phyloP scores from a whole-genome alignment of 2,888 invertebrate species.

The Sinodicranocentrus sp. region DNA sequence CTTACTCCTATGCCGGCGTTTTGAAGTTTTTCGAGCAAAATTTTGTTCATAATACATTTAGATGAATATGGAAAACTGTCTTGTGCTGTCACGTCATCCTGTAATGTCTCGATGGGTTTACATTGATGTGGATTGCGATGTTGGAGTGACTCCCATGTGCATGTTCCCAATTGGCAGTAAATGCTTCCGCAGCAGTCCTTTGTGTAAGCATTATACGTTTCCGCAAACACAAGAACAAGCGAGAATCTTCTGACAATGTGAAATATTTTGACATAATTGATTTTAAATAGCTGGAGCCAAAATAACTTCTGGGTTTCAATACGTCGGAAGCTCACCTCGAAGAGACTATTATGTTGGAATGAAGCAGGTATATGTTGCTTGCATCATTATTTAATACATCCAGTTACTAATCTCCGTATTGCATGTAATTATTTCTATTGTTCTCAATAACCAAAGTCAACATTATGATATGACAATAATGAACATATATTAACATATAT shows the following conservation, averaged over 20 bases:
- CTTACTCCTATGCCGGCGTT: too few species aligned
- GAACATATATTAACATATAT: too few species aligned
- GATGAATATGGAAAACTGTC: slow-evolving; percentile 31
- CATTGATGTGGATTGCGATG: slow-evolving; percentile 20
- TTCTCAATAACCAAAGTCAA: too few species aligned
- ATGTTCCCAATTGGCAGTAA: slow-evolving; percentile 16
- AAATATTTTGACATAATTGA: slow-evolving; percentile 3
- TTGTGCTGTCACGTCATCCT: not conserved
- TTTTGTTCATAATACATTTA: not conserved
- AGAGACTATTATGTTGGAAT: slow-evolving; percentile 33
- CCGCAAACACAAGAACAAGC: too few species aligned
- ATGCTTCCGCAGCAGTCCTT: slow-evolving; percentile 32
- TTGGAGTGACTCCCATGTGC: slow-evolving; percentile 22
- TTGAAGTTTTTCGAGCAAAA: too few species aligned
- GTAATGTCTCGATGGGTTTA: slow-evolving; percentile 3
- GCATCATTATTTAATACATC: too few species aligned
- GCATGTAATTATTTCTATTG: too few species aligned
- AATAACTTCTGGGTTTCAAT: not conserved
- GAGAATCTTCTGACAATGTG: too few species aligned
- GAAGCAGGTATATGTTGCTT: slow-evolving; percentile 37
- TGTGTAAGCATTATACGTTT: slow-evolving; percentile 19
- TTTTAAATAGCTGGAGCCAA: slow-evolving; percentile 7
- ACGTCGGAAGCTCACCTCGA: slow-evolving; percentile 19
- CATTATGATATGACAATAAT: too few species aligned
- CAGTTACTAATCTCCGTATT: too few species aligned